Evolutionary conservation across 2,113 vertebrate genomes (phyloP).

Genomic region (Psephotus haematonotus): DNA sequence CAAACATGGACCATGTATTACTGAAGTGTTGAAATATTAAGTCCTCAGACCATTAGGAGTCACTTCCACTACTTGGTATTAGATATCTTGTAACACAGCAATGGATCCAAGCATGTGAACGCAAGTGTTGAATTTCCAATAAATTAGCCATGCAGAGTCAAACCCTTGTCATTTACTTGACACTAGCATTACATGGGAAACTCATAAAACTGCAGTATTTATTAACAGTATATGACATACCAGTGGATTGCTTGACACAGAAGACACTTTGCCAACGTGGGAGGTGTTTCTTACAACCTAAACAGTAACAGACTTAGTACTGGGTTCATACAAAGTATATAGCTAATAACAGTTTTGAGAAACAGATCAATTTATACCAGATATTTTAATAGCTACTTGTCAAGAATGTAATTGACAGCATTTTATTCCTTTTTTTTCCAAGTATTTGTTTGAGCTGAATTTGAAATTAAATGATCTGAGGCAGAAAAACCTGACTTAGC

Average conservation of each 20-base stretch:
- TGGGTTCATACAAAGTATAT: not conserved
- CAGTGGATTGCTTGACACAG: conserved; percentile 77
- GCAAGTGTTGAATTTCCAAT: not conserved
- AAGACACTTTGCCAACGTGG: conserved; percentile 77
- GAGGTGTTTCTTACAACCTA: conserved; percentile 87
- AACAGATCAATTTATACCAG: not conserved
- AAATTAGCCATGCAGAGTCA: not conserved
- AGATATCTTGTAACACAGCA: not conserved
- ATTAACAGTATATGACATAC: conserved; percentile 70
- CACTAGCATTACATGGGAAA: not conserved
- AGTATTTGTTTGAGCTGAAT: not conserved
- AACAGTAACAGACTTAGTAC: conserved; percentile 49
- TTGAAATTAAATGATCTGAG: not conserved
- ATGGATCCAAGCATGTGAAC: not conserved
- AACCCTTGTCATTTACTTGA: not conserved
- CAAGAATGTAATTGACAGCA: not conserved
- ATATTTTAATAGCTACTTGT: not conserved
- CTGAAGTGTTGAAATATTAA: not conserved
- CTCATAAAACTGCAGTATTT: not conserved
- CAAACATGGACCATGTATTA: not conserved
- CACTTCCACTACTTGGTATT: not conserved
- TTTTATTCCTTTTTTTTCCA: not conserved
- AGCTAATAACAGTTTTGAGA: not conserved
- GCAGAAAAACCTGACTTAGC: not conserved
- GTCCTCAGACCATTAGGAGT: not conserved